These are phyloP conservation scores for Phlogophora meticulosa DNA, from an alignment of 2,888 invertebrate genomes.

Conservation along the genomic window DNA sequence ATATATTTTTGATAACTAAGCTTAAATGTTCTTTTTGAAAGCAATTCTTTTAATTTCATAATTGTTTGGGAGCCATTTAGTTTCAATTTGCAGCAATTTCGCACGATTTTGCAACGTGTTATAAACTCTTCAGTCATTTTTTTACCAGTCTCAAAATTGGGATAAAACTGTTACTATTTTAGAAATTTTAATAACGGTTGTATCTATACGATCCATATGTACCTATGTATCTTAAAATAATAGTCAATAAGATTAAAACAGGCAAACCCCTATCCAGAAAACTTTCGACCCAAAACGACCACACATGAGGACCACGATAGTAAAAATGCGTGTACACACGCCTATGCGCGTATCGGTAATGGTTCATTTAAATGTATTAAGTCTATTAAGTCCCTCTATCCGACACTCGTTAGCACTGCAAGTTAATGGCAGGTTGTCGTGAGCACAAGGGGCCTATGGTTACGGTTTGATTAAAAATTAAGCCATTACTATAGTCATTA, in stretches of 20 bases:
- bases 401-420: slow-evolving; percentile 55
- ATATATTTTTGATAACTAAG: background rate
- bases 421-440: slow-evolving; percentile 77
- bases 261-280: background rate
- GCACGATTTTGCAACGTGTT: background rate
- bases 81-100: slow-evolving; percentile 9
- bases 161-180: background rate
- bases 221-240: too few species aligned
- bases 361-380: slow-evolving; percentile 61
- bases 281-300: background rate
- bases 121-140: background rate
- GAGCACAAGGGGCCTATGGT: slow-evolving; percentile 52
- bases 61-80: background rate
- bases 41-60: slow-evolving; percentile 6
- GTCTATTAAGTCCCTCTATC: slow-evolving; percentile 50
- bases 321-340: slow-evolving; percentile 27
- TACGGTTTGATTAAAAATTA: slow-evolving; percentile 78
- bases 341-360: slow-evolving; percentile 33
- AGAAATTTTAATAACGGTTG: background rate
- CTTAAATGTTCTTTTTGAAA: slow-evolving; percentile 3
- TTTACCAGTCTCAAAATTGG: background rate
- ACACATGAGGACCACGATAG: background rate
- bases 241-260: background rate
- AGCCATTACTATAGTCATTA: slow-evolving; percentile 78
- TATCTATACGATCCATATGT: too few species aligned